Conservation (phyloP, 2,888 invertebrate species). For the Nycteola revayana region DNA sequence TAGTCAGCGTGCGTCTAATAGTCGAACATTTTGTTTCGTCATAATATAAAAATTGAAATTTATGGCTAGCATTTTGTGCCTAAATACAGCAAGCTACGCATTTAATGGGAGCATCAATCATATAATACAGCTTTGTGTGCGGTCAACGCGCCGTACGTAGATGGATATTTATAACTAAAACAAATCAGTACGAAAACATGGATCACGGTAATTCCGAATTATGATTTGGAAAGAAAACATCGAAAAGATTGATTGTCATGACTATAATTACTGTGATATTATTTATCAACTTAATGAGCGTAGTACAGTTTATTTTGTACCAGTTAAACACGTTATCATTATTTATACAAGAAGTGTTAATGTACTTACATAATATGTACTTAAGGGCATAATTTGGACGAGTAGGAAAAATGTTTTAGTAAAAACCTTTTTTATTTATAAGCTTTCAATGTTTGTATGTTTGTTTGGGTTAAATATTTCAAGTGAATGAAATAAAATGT, state of each 20-base stretch:
- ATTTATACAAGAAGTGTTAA: too few relatives aligned
- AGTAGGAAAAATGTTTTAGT: too few relatives aligned
- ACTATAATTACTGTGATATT: conserved; percentile 21
- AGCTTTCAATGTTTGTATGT: too few relatives aligned
- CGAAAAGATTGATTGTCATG: conserved; percentile 30
- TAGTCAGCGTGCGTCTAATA: conserved; percentile 35
- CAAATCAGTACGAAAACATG: conserved; percentile 35
- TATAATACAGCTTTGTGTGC: conserved; percentile 41
- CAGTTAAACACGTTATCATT: too few relatives aligned
- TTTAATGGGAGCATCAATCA: conserved; percentile 46
- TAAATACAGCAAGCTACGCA: conserved; percentile 33
- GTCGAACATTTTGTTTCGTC: conserved; percentile 15
- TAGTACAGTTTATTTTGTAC: too few relatives aligned
- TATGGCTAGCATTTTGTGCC: conserved; percentile 38
- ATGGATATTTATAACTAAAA: conserved; percentile 45
- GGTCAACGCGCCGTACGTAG: conserved; percentile 36
- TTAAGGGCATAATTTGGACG: too few relatives aligned
- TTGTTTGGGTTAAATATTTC: too few relatives aligned
- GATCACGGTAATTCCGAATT: conserved; percentile 35
- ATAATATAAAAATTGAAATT: conserved; percentile 38
- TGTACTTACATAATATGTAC: too few relatives aligned
- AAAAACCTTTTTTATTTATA: too few relatives aligned
- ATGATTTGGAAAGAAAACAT: conserved; percentile 28
- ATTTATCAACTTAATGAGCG: conserved; percentile 12
- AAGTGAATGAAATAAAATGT: too few relatives aligned